phyloP scores from a whole-genome alignment of 2,888 invertebrate genomes.

The Cantharis rufa region DNA sequence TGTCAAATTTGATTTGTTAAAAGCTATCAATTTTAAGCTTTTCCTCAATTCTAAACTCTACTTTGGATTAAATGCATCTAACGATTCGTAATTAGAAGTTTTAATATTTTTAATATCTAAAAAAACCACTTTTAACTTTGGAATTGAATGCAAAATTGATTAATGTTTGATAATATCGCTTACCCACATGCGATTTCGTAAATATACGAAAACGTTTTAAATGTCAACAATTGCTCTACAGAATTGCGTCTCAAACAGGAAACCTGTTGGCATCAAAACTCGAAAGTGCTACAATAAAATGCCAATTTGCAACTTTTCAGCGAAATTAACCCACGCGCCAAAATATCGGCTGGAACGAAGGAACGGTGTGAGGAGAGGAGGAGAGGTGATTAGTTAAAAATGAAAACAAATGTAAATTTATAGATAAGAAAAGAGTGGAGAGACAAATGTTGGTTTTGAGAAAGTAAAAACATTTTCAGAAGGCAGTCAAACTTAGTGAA shows the following conservation, averaged over 20 bases:
- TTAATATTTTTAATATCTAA: no score
- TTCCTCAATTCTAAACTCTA: no score
- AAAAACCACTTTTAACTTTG: not conserved
- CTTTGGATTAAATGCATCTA: no score
- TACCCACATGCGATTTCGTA: not conserved
- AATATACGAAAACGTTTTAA: not conserved
- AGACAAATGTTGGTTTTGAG: not conserved
- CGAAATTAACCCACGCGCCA: not conserved
- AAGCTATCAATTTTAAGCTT: no score
- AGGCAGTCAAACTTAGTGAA: constrained; percentile 35
- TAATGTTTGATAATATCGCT: not conserved
- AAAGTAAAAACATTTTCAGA: constrained; percentile 16
- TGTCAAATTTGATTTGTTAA: no score
- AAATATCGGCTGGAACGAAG: not conserved
- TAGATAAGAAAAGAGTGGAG: not conserved
- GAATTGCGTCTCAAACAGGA: not conserved
- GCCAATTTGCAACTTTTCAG: not conserved
- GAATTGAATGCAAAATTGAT: not conserved
- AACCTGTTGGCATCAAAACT: not conserved
- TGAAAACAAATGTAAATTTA: constrained; percentile 2
- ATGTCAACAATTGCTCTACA: not conserved
- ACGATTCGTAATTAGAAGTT: no score
- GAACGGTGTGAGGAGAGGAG: no score
- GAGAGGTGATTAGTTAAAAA: not conserved
- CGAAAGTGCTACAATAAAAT: not conserved